phyloP scores from a whole-genome alignment of 2,888 invertebrate genomes.

The Callyntrura sp. region DNA sequence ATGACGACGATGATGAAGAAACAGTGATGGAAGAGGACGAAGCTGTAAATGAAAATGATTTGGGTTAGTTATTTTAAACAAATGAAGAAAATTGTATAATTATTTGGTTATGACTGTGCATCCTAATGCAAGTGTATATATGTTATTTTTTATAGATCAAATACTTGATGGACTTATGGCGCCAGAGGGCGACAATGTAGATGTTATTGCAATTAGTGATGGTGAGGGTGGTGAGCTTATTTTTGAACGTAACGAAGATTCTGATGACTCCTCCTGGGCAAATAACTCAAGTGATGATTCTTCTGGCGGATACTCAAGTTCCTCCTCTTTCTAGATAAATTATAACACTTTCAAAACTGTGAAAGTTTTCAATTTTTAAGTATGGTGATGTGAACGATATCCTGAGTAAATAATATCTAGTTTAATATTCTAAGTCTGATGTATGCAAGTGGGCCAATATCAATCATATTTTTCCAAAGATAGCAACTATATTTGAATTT shows the following conservation, averaged over 20 bases:
- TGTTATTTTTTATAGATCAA: conserved; percentile 58
- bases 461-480: neutral
- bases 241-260: conserved; percentile 61
- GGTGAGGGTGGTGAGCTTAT: conserved; percentile 73
- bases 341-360: neutral
- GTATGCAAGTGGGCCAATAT: conserved; percentile 46
- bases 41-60: conserved; percentile 81
- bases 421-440: conserved; percentile 43
- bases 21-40: conserved; percentile 82
- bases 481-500: neutral
- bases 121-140: no score
- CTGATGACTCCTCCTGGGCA: conserved; percentile 63
- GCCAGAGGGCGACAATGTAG: conserved; percentile 84
- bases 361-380: conserved; percentile 18
- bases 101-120: no score
- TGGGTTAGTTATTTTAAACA: conserved; percentile 69
- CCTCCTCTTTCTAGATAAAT: conserved; percentile 58
- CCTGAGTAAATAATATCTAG: conserved; percentile 18
- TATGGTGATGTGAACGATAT: neutral
- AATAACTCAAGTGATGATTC: conserved; percentile 68
- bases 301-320: conserved; percentile 27
- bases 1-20: conserved; percentile 85
- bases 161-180: conserved; percentile 68
- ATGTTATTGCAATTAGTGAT: conserved; percentile 83
- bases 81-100: no score